Evolutionary conservation across 2,113 vertebrate species (phyloP), one percentile per base, ranked within the genome.

Genomic region (Phylloscopus whistleri): DNA sequence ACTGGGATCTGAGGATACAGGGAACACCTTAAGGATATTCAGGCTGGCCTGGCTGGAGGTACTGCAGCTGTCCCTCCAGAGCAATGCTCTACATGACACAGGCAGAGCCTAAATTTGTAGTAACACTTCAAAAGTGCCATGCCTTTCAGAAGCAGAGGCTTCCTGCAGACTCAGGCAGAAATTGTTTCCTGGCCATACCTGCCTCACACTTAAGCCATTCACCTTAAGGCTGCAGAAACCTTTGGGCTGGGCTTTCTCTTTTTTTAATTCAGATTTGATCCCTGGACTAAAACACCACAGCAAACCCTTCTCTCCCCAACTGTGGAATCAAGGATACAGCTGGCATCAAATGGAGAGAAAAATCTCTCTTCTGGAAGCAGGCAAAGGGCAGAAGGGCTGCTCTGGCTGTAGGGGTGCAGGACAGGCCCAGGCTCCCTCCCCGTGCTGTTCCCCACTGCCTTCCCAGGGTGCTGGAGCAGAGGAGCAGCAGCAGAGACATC

Each of bases 401-500:
- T 68, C 43, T 62, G 69, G 51, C 68, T 53, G 8, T 4, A 31
- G 5, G 19, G 31, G 15, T 49, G 55, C 52, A 23, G 24, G 31
- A 52, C 68, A 62, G n/a, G 74, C 56, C 49, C 44, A 70, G 33
- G 37, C 46, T 89, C 35, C 23, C 41, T 77, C 31, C 27, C 49
- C 0, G 0, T 35, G 46, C 64, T 60, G 35, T 20, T 87, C 30
- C 67, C 35, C 23, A 33, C 16, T n/a, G 44, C 37, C 66, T 59
- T 87, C 68, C 53, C 2, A 0, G 60, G 15, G 37, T 35, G 56
- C 35, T 48, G 66, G 30, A 46, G 30, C 23, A 2, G 27, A 64
- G 18, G 19, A 73, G 70, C 35, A 53, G 75, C 6, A 0, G 51
- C 67, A 62, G 48, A 91, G 62, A 41, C 18, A 22, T 2, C 28